phyloP scores from a whole-genome alignment of 92 coral and sea anemone genomes.

The Epizoanthus illoricatus region DNA sequence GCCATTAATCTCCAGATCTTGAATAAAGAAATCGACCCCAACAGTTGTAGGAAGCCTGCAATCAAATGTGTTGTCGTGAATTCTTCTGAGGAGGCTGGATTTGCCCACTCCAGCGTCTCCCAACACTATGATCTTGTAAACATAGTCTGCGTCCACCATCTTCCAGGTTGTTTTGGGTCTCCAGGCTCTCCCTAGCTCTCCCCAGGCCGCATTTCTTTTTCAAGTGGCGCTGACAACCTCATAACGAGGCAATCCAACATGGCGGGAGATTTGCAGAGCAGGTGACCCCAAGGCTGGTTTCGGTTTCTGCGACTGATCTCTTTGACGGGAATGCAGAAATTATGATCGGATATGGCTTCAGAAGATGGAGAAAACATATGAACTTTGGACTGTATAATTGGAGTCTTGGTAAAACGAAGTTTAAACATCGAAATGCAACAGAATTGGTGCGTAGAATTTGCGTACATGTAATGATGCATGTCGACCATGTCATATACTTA shows the following conservation, averaged over 20 bases:
- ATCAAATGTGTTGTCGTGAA: slow-evolving; percentile 73
- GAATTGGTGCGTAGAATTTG: slow-evolving; percentile 23
- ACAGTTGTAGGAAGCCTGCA: slow-evolving; percentile 70
- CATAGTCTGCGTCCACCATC: slow-evolving; percentile 72
- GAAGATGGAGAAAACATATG: background rate
- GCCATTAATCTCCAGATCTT: slow-evolving; percentile 74
- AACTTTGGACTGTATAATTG: background rate
- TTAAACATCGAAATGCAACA: slow-evolving; percentile 2
- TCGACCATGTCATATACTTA: too few relatives aligned
- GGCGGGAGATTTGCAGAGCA: slow-evolving; percentile 36
- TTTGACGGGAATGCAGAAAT: background rate
- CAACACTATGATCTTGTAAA: slow-evolving; percentile 79
- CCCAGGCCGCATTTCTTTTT: background rate
- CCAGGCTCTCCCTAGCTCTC: background rate
- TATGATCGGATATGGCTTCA: slow-evolving; percentile 10
- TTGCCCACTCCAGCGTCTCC: slow-evolving; percentile 93
- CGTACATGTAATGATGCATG: too few relatives aligned
- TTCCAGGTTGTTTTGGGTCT: slow-evolving; percentile 34
- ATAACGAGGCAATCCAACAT: slow-evolving; percentile 37
- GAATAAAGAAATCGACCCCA: slow-evolving; percentile 93
- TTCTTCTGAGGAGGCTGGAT: slow-evolving; percentile 85
- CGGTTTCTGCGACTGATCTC: background rate
- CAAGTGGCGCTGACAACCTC: background rate
- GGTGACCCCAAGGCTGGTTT: background rate
- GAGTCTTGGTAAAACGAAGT: background rate